A percentile compares a stretch with the other conserved stretches of the same genome.
phyloP scores from a whole-genome alignment of 2,113 vertebrate species.

The Synodontis membranacea region DNA sequence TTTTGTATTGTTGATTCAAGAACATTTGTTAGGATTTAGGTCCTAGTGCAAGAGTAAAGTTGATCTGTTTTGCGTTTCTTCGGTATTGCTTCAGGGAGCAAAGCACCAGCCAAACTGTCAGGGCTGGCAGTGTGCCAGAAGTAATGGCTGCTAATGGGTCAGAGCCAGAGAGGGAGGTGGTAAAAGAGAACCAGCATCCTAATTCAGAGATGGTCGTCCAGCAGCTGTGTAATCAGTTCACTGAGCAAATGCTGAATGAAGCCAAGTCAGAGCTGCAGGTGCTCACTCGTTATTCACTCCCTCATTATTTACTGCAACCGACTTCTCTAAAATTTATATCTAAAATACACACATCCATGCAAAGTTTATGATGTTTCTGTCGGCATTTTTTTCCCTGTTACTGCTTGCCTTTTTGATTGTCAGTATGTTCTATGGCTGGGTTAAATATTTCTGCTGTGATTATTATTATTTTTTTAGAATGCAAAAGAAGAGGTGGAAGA shows the following conservation, averaged over 20 bases:
- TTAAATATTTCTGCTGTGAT: background rate
- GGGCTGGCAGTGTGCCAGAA: slow-evolving; percentile 43
- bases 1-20: background rate
- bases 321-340: background rate
- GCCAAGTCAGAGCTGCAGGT: slow-evolving; percentile 69
- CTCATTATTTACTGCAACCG: background rate
- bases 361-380: background rate
- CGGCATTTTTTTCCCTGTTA: background rate
- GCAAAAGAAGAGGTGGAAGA: slow-evolving; percentile 33
- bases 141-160: slow-evolving; percentile 30
- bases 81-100: slow-evolving; percentile 44
- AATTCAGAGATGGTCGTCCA: slow-evolving; percentile 64
- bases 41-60: background rate
- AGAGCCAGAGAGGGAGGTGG: slow-evolving; percentile 64
- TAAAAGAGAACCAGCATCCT: slow-evolving; percentile 65
- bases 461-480: slow-evolving; percentile 34
- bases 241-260: slow-evolving; percentile 64
- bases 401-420: background rate
- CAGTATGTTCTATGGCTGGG: background rate
- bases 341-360: background rate
- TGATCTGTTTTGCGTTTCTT: background rate
- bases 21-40: background rate
- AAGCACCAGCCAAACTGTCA: slow-evolving; percentile 16
- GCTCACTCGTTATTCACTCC: background rate
- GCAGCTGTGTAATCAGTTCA: slow-evolving; percentile 54